Base-by-base conservation (phyloP, 2,113 vertebrate genomes). In the Erythrolamprus reginae region DNA sequence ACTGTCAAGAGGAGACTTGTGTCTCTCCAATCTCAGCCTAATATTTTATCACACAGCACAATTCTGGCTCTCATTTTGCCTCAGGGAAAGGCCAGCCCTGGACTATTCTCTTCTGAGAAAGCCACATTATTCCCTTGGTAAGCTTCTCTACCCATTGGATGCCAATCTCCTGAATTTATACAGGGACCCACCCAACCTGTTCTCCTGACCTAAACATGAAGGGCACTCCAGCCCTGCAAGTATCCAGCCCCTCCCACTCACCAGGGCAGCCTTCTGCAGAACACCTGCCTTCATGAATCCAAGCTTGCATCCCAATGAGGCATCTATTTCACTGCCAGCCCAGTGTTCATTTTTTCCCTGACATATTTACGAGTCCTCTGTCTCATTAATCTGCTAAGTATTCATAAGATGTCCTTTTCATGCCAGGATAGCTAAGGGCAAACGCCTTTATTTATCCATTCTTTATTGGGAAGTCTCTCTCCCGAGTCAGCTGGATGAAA, bases 381-480 rank as follows among this genome's bases (percentile, higher is more conserved):
- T 95, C 94, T 95, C 95, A 94, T 96, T 96, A 96, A 95, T 96
- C 94, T 92, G 86, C 90, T 0, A 15, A 95, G 93, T 89, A 93
- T 89, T 96, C 95, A 92, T 92, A 92, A 95, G 95, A 90, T 82
- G 94, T 94, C 47, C 93, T 91, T 96, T 96, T 95, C 95, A 95
- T 93, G 94, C 92, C 93, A 92, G 91, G 94, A 93, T 87, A 95
- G 94, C 94, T 95, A 90, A 96, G 95, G 95, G 95, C 95, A 96
- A 95, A 95, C 91, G 87, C 93, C 92, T 94, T 94, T 93, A 93
- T 96, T 95, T 93, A 94, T 96, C 95, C 93, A 51, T 92, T 91
- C 28, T 0, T 61, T 95, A 93, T 91, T 17, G 88, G 92, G 92
- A 91, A 94, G 95, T 89, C 93, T 95, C 94, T 90, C 94, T 94